These are phyloP conservation scores for Indri indri DNA, from an alignment of 2,113 vertebrate species.

Conservation along the genomic window DNA sequence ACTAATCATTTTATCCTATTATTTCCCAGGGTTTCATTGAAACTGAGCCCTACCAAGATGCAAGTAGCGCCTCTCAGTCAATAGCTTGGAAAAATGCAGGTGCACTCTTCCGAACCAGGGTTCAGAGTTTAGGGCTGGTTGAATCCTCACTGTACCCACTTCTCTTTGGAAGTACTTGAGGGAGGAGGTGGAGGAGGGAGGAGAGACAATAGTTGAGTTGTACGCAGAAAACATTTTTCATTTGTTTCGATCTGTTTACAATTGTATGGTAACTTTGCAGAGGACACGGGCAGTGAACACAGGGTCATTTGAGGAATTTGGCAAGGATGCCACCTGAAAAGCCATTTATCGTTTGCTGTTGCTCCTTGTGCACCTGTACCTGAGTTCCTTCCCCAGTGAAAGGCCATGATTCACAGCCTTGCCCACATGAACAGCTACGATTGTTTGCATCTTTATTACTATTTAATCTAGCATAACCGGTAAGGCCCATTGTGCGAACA, in stretches of 20 bases:
- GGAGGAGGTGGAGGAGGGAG: neutral
- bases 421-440: conserved; percentile 42
- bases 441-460: conserved; percentile 68
- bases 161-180: conserved; percentile 31
- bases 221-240: neutral
- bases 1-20: conserved; percentile 57
- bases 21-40: conserved; percentile 62
- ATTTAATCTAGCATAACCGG: conserved; percentile 65
- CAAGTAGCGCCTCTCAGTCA: neutral
- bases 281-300: neutral
- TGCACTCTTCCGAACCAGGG: conserved; percentile 28
- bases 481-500: conserved; percentile 63
- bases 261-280: neutral
- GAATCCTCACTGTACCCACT: conserved; percentile 8
- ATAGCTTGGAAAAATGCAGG: conserved; percentile 58
- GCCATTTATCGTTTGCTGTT: conserved; percentile 21
- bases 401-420: conserved; percentile 50
- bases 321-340: conserved; percentile 29
- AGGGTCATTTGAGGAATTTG: conserved; percentile 47
- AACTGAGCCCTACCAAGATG: conserved; percentile 1
- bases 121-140: neutral
- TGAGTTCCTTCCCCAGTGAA: conserved; percentile 15
- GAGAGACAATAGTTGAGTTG: neutral
- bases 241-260: conserved; percentile 37
- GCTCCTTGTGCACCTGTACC: conserved; percentile 44